These are phyloP conservation scores for Hemibagrus guttatus DNA, from an alignment of 2,797 vertebrate species.

Conservation along the genomic window DNA sequence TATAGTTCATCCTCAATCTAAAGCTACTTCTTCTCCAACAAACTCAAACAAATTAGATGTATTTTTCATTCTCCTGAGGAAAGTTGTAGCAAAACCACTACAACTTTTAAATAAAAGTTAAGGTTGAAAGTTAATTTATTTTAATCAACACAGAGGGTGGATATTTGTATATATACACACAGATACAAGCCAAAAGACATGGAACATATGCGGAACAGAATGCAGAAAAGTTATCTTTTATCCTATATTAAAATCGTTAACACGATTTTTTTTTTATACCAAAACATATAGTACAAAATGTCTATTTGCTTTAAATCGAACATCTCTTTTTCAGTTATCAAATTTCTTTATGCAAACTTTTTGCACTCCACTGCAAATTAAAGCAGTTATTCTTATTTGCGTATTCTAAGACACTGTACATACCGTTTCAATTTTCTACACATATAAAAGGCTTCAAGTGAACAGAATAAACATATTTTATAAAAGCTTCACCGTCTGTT, in stretches of 20 bases:
- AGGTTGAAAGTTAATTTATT: not conserved
- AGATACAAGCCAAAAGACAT: not conserved
- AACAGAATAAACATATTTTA: not conserved
- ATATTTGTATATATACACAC: not conserved
- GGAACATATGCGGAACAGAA: not conserved
- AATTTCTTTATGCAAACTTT: not conserved
- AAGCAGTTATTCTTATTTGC: not conserved
- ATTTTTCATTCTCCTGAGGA: not conserved
- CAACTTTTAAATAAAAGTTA: not conserved
- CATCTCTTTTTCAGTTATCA: not conserved
- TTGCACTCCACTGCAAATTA: not conserved
- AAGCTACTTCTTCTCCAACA: not conserved
- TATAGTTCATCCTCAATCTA: conserved; percentile 2
- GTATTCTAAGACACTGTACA: not conserved
- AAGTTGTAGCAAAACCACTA: not conserved
- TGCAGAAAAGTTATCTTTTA: not conserved
- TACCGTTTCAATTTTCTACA: not conserved
- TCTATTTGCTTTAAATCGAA: not conserved
- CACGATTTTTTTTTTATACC: not conserved
- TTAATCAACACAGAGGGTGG: not conserved
- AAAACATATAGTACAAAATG: not conserved
- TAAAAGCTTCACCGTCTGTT: not conserved
- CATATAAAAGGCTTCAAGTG: not conserved
- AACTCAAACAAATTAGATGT: not conserved
- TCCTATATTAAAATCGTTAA: too few relatives aligned